Evolutionary conservation across 2,113 vertebrate species (phyloP).

Genomic region (Jaculus jaculus): DNA sequence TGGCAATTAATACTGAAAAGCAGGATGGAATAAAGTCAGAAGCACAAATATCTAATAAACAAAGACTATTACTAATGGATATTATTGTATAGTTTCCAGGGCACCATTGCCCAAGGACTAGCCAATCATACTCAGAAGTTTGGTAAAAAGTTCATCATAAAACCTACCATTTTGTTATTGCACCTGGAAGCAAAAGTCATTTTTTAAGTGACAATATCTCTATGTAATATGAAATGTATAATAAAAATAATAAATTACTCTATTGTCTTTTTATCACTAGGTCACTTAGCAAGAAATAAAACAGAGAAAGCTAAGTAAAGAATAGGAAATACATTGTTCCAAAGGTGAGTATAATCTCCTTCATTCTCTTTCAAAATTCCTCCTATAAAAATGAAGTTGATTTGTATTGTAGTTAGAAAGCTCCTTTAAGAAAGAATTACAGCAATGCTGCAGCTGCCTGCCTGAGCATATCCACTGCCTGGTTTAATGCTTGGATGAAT

Average conservation of each 20-base stretch:
- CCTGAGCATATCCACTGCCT: conserved; percentile 23
- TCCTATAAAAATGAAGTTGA: conserved; percentile 63
- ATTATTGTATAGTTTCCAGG: background rate
- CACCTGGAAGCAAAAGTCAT: conserved; percentile 75
- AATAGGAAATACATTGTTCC: conserved; percentile 63
- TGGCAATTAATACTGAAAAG: conserved; percentile 56
- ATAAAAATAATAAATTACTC: conserved; percentile 79
- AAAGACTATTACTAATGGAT: conserved; percentile 69
- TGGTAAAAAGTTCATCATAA: conserved; percentile 73
- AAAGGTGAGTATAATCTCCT: conserved; percentile 61
- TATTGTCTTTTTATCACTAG: conserved; percentile 79
- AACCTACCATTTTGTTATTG: conserved; percentile 78
- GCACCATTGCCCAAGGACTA: conserved; percentile 33
- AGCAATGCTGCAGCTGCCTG: background rate
- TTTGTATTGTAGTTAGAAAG: conserved; percentile 49
- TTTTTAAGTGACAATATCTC: conserved; percentile 80
- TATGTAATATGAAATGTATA: conserved; percentile 81
- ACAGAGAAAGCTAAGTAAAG: conserved; percentile 58
- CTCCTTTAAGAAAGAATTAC: conserved; percentile 29
- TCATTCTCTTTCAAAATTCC: conserved; percentile 78
- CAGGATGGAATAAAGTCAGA: conserved; percentile 54
- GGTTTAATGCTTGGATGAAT: conserved; percentile 23
- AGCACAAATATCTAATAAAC: conserved; percentile 62
- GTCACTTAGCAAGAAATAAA: conserved; percentile 75
- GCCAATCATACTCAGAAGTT: conserved; percentile 11